Conservation (phyloP, 2,797 vertebrate species). For the Syngnathus acus region DNA sequence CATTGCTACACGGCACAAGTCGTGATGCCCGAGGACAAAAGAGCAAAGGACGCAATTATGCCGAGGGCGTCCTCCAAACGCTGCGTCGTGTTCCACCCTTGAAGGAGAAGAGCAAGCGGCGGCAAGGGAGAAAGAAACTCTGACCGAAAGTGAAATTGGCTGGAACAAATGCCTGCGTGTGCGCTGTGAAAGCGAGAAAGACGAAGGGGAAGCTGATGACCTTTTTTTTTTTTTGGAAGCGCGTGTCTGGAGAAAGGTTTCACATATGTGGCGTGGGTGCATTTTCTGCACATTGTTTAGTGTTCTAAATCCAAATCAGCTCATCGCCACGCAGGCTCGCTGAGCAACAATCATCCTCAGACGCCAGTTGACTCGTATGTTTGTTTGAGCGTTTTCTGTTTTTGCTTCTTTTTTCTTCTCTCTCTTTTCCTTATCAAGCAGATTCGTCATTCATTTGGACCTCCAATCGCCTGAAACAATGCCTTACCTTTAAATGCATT, state of each 20-base stretch:
- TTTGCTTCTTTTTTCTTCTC: not conserved
- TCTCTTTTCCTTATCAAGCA: no score
- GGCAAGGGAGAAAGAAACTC: slow-evolving; percentile 29
- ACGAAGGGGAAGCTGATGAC: slow-evolving; percentile 63
- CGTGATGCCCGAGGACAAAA: slow-evolving; percentile 54
- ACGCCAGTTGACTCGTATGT: slow-evolving; percentile 69
- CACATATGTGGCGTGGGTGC: slow-evolving; percentile 28
- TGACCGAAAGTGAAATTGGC: slow-evolving; percentile 31
- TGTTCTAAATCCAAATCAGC: slow-evolving; percentile 33
- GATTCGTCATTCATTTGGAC: no score
- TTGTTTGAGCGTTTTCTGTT: slow-evolving; percentile 1
- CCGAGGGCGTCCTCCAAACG: slow-evolving; percentile 47
- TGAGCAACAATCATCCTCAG: slow-evolving; percentile 68
- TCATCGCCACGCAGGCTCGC: slow-evolving; percentile 55
- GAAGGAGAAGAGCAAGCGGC: slow-evolving; percentile 18
- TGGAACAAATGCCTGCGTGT: slow-evolving; percentile 31
- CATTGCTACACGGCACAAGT: slow-evolving; percentile 26
- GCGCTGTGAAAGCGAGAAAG: slow-evolving; percentile 69
- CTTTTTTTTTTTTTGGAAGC: slow-evolving; percentile 57
- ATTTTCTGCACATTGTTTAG: slow-evolving; percentile 36
- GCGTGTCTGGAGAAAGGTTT: slow-evolving; percentile 58
- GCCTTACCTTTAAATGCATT: no score
- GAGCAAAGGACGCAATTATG: slow-evolving; percentile 53
- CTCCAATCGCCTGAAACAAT: no score
- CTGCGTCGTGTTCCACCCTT: slow-evolving; percentile 9